Evolutionary conservation across 2,113 vertebrate species (phyloP).

Genomic region (Bothrops jararaca): DNA sequence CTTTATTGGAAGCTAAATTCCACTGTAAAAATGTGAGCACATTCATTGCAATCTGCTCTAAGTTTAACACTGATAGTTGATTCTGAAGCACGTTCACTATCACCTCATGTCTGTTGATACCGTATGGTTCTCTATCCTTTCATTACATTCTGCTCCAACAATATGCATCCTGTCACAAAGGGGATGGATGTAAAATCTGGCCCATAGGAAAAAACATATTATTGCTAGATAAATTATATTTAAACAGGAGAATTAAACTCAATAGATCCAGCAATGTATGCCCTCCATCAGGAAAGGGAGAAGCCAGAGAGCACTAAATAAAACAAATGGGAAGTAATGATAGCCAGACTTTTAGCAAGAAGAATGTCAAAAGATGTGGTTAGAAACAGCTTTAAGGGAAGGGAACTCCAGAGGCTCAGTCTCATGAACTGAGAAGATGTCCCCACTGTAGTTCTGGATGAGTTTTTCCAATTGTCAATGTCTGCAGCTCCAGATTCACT

Average conservation of each 20-base stretch:
- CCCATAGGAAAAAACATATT: neutral
- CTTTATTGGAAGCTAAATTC: neutral
- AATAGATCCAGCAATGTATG: neutral
- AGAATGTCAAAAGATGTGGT: neutral
- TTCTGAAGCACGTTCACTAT: neutral
- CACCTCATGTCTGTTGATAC: neutral
- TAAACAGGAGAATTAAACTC: conserved; percentile 4
- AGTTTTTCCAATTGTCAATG: neutral
- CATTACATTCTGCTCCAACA: neutral
- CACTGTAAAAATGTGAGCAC: neutral
- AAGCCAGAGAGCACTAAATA: neutral
- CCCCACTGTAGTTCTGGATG: neutral
- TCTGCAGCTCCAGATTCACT: conserved; percentile 6
- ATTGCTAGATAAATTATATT: neutral
- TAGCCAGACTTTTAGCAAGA: neutral
- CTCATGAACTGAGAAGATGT: conserved; percentile 13
- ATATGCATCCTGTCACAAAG: neutral
- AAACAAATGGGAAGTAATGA: neutral
- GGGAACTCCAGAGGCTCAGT: neutral
- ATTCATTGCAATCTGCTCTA: neutral
- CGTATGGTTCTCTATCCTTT: neutral
- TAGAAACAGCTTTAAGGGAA: neutral
- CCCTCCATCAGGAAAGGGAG: neutral
- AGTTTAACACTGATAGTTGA: neutral
- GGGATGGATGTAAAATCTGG: fast-evolving